Evolutionary conservation across 92 coral and sea anemone species (phyloP).

Genomic region (Epizoanthus stellaris): DNA sequence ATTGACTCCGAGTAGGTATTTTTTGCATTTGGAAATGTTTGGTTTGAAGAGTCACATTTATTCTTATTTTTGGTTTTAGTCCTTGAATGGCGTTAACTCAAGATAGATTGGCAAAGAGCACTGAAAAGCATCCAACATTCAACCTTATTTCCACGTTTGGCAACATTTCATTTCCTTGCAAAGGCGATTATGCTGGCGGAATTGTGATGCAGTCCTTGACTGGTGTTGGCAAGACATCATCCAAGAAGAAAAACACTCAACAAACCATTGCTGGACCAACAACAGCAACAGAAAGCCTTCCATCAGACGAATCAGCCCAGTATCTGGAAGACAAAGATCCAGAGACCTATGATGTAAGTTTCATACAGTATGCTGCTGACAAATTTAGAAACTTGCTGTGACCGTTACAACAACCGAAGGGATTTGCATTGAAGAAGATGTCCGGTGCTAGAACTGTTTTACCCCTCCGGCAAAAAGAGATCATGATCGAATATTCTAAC

Average conservation of each 20-base stretch:
- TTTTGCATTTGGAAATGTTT: neutral
- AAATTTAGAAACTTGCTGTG: neutral
- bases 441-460: constrained; percentile 42
- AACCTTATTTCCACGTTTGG: constrained; percentile 52
- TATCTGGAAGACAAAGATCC: neutral
- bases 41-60: no score
- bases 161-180: neutral
- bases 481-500: constrained; percentile 55
- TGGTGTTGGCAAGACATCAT: constrained; percentile 47
- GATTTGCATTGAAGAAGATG: constrained; percentile 27
- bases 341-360: neutral
- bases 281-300: constrained; percentile 12
- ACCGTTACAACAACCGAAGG: neutral
- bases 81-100: constrained; percentile 47
- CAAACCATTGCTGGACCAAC: constrained; percentile 21
- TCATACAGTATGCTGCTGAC: neutral
- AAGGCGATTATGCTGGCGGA: constrained; percentile 24
- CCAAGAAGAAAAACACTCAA: constrained; percentile 24
- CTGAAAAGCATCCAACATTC: neutral
- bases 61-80: neutral
- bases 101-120: constrained; percentile 34
- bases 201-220: constrained; percentile 45
- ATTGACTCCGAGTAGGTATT: neutral
- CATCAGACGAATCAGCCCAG: neutral
- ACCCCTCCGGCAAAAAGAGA: constrained; percentile 54